These are phyloP conservation scores for Marcusenius ussheri DNA, from an alignment of 2,113 vertebrate species.

Conservation along the genomic window DNA sequence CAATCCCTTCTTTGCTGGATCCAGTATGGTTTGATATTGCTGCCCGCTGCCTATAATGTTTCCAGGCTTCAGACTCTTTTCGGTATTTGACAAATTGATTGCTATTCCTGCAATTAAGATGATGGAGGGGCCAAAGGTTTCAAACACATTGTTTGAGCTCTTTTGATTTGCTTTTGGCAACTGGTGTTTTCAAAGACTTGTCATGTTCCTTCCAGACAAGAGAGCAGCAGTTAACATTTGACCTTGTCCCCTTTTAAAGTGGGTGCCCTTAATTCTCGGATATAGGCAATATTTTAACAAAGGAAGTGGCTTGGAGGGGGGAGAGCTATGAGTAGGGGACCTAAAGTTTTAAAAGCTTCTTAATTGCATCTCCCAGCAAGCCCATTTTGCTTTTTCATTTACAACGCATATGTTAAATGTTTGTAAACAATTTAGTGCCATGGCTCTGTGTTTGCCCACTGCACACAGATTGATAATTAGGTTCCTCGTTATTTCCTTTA, in stretches of 20 bases:
- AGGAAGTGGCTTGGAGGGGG: slow-evolving; percentile 31
- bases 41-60: background rate
- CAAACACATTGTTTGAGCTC: slow-evolving; percentile 47
- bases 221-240: slow-evolving; percentile 60
- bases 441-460: slow-evolving; percentile 41
- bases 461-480: slow-evolving; percentile 48
- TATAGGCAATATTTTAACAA: slow-evolving; percentile 48
- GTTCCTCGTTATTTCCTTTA: background rate
- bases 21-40: background rate
- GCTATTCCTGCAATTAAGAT: slow-evolving; percentile 50
- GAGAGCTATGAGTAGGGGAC: slow-evolving; percentile 11
- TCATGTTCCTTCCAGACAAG: slow-evolving; percentile 54
- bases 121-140: slow-evolving; percentile 40
- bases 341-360: slow-evolving; percentile 32
- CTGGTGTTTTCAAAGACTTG: slow-evolving; percentile 33
- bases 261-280: slow-evolving; percentile 47
- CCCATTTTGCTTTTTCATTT: slow-evolving; percentile 36
- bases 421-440: slow-evolving; percentile 46
- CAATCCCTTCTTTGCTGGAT: background rate
- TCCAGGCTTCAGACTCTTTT: slow-evolving; percentile 10
- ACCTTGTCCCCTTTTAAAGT: slow-evolving; percentile 53
- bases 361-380: slow-evolving; percentile 41
- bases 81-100: slow-evolving; percentile 43
- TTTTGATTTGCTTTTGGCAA: slow-evolving; percentile 6
- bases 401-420: slow-evolving; percentile 46